Conservation (phyloP, 1,140 invertebrate genomes). For the Thaumetopoea pityocampa region DNA sequence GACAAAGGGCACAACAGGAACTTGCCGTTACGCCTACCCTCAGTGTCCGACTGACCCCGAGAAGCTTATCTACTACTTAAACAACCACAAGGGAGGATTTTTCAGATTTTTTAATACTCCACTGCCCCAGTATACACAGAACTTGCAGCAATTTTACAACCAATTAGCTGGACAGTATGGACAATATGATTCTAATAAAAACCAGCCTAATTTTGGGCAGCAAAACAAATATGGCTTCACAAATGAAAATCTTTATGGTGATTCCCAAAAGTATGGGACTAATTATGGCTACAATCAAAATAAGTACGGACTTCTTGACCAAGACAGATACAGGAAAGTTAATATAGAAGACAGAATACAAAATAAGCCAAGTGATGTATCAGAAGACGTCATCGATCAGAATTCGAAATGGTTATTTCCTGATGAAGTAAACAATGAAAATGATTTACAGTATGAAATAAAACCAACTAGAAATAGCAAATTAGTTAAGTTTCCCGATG, state of each 20-base stretch:
- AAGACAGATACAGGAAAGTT: conserved; percentile 23
- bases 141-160: conserved; percentile 53
- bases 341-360: conserved; percentile 44
- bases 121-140: conserved; percentile 25
- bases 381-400: conserved; percentile 9
- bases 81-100: conserved; percentile 91
- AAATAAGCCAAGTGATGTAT: conserved; percentile 34
- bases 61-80: conserved; percentile 85
- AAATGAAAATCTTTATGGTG: conserved; percentile 7
- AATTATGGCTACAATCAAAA: conserved; percentile 1
- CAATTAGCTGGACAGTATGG: conserved; percentile 39
- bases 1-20: conserved; percentile 77
- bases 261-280: background rate
- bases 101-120: conserved; percentile 84
- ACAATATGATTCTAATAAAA: conserved; percentile 24
- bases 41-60: conserved; percentile 84
- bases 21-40: conserved; percentile 81
- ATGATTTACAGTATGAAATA: background rate
- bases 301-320: conserved; percentile 9
- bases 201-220: conserved; percentile 19
- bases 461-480: conserved; percentile 4
- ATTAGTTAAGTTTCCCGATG: conserved; percentile 21
- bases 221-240: conserved; percentile 26
- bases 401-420: conserved; percentile 42
- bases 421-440: conserved; percentile 10